Base-by-base conservation (phyloP, 2,113 vertebrate species). In the Aegotheles bennettii region DNA sequence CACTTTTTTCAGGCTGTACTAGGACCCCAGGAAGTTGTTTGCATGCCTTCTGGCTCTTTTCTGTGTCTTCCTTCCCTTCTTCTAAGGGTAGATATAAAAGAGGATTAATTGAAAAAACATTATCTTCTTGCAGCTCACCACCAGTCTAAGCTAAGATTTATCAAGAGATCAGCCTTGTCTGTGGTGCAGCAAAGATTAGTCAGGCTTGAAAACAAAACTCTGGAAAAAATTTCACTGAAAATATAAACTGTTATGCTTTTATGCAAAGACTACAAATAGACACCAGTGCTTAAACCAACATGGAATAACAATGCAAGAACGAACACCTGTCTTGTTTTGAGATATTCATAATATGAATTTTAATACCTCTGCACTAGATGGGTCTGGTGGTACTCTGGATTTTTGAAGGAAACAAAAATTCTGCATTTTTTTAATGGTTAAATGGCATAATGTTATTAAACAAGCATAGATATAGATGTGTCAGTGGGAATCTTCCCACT, bases 141-240 rank as follows among this genome's bases (percentile, higher is more conserved):
- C 90, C 97, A 96, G 96, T 96, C 97, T 93, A 95, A 93, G 95
- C 56, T 94, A 96, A 96, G 95, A 96, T 94, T 97, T 98, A 95
- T 97, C 87, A 91, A 95, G 90, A 96, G 97, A 97, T 98, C 96
- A 98, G 88, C 91, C 90, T 91, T 90, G 94, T 96, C 92, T 84
- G 79, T 87, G 88, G 88, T 86, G 93, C 96, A 91, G 92, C 92
- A 78, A 91, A 97, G 97, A 97, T 97, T 97, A 98, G 95, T 92
- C 89, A 91, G 87, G 94, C 96, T 96, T 98, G 97, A 98, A 98
- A 97, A 96, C 97, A 97, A 98, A 98, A 97, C 94, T 95, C 76
- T 90, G 69, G 87, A 83, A 85, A 93, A 92, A 95, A 95, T 80
- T 96, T 96, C 70, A 90, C 96, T 97, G 97, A 97, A 97, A 97